phyloP scores from a whole-genome alignment of 2,888 invertebrate species.

The Pyrocoelia pectoralis region DNA sequence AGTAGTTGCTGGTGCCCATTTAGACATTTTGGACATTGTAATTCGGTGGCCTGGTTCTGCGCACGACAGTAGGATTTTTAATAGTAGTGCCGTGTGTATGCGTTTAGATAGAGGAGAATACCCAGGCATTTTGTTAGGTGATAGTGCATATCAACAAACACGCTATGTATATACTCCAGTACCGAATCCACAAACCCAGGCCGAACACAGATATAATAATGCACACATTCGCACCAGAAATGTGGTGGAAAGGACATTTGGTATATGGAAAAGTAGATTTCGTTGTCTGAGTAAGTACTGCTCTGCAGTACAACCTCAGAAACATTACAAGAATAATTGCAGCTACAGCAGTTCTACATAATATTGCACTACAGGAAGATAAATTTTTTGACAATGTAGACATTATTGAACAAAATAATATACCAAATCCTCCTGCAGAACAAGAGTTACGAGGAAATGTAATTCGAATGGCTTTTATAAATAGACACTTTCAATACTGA shows the following conservation, averaged over 20 bases:
- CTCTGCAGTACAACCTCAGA: neutral
- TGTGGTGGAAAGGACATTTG: neutral
- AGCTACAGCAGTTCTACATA: constrained; percentile 1
- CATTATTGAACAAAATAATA: no score
- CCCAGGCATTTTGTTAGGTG: neutral
- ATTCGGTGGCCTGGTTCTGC: constrained; percentile 8
- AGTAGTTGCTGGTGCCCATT: neutral
- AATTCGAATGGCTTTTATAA: no score
- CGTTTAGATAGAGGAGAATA: neutral
- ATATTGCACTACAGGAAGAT: neutral
- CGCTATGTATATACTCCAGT: neutral
- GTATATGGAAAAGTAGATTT: neutral
- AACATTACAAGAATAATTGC: neutral
- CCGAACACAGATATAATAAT: neutral
- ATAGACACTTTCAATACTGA: no score
- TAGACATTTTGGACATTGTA: neutral
- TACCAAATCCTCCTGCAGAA: no score
- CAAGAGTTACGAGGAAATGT: no score
- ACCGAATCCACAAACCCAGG: neutral
- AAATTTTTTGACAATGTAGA: no score
- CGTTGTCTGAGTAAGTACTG: neutral
- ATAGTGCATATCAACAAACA: constrained; percentile 9
- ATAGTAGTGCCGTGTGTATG: constrained; percentile 5
- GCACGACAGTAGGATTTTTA: constrained; percentile 12
- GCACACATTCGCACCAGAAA: neutral